Evolutionary conservation across 2,797 vertebrate genomes (phyloP), one percentile per base, ranked within the genome.

Genomic region (Crenichthys baileyi): DNA sequence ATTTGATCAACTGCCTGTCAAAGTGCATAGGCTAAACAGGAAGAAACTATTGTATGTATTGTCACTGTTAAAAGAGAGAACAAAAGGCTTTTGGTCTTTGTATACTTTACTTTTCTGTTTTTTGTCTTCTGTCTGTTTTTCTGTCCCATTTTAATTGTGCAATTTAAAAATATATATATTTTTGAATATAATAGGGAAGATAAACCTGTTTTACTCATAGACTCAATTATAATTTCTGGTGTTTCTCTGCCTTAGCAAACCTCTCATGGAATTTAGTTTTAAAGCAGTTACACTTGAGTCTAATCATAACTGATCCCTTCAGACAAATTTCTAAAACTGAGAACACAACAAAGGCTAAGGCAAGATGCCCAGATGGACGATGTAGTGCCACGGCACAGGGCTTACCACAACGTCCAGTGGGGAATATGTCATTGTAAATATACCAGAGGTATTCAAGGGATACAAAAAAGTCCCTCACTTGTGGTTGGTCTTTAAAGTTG

Each of bases 401-500:
- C 88, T 80, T 7, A 80, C 82, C 91, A 79, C 82, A 85, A 39
- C 1, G 73, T 91, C 85, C 87, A 90, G 73, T 72, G 22, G 84
- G 83, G 84, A 85, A 56, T 80, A 79, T 86, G 89, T 80, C 65
- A 90, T 82, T 81, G 82, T 85, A 76, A 83, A 84, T 75, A 63
- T 83, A 90, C 83, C 78, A 85, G 87, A 87, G 79, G 79, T 86
- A 90, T 89, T 87, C 81, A 78, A 81, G 72, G 75, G 71, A 51
- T 44, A 44, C 63, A 61, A 70, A 63, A n/a, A 68, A 55, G 0
- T 65, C 51, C 76, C 70, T 72, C 71, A 65, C 80, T 89, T 92
- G 91, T 83, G 90, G 91, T 88, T 53, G 75, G 51, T 78, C 83
- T 83, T 93, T 94, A 82, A 90, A 92, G 85, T 84, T 65, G 22